Evolutionary conservation across 2,797 vertebrate genomes (phyloP).

Genomic region (Neosilurus mollespiculum): DNA sequence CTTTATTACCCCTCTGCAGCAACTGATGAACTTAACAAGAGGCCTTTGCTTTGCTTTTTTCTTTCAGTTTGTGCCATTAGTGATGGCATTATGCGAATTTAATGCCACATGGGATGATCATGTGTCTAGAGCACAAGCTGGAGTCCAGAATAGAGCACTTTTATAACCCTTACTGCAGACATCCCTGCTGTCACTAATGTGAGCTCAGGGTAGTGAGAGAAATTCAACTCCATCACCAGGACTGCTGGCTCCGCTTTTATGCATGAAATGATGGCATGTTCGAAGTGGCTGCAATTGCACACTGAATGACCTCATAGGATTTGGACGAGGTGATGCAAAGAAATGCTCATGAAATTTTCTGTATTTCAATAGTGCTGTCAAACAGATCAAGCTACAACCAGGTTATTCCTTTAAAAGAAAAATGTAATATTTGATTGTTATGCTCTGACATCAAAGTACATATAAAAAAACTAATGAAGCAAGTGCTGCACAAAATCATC

Average conservation of each 20-base stretch:
- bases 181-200: constrained; percentile 52
- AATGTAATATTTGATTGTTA: neutral
- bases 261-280: constrained; percentile 54
- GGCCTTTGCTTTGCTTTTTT: constrained; percentile 28
- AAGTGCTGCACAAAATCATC: neutral
- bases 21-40: constrained; percentile 54
- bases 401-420: neutral
- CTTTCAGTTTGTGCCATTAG: constrained; percentile 48
- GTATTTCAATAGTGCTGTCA: constrained; percentile 21
- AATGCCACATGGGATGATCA: constrained; percentile 46
- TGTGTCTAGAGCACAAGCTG: constrained; percentile 48
- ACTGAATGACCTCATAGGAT: constrained; percentile 54
- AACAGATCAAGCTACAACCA: neutral
- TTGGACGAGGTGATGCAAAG: constrained; percentile 35
- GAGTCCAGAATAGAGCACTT: constrained; percentile 27
- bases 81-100: constrained; percentile 50
- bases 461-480: neutral
- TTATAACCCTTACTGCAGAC: constrained; percentile 46
- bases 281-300: constrained; percentile 54
- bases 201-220: constrained; percentile 36
- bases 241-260: constrained; percentile 53
- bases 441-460: neutral
- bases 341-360: constrained; percentile 26
- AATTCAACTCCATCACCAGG: constrained; percentile 55
- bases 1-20: constrained; percentile 49